Evolutionary conservation across 2,888 invertebrate species (phyloP).

Genomic region (Apeira syringaria): DNA sequence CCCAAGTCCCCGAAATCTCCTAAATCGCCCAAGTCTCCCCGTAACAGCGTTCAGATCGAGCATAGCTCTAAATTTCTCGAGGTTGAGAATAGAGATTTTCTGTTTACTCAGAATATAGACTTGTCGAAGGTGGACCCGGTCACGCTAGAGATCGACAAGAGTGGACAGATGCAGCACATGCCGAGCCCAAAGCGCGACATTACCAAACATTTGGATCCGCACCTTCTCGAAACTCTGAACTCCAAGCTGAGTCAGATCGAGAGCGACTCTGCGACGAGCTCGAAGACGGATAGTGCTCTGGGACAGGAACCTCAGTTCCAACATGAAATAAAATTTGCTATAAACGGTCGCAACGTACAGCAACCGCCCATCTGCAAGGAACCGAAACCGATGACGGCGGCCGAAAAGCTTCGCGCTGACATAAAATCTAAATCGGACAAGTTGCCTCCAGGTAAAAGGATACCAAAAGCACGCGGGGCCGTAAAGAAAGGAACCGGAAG

Average conservation of each 20-base stretch:
- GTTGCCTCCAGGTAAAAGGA: constrained; percentile 83
- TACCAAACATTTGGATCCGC: constrained; percentile 87
- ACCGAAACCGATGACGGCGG: constrained; percentile 69
- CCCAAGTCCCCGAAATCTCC: constrained; percentile 84
- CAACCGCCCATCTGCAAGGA: constrained; percentile 71
- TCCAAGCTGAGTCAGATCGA: constrained; percentile 90
- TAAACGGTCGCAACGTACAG: constrained; percentile 70
- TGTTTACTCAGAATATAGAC: constrained; percentile 90
- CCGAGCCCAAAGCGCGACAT: constrained; percentile 89
- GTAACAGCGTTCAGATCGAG: constrained; percentile 65
- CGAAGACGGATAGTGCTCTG: constrained; percentile 87
- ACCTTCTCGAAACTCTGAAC: constrained; percentile 86
- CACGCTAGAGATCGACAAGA: constrained; percentile 88
- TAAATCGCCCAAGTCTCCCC: constrained; percentile 82
- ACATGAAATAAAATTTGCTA: constrained; percentile 81
- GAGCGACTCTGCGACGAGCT: constrained; percentile 90
- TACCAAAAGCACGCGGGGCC: constrained; percentile 85
- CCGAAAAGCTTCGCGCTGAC: constrained; percentile 77
- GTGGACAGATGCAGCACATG: constrained; percentile 84
- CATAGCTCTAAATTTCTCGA: constrained; percentile 72
- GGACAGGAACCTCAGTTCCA: constrained; percentile 76
- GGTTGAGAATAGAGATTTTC: constrained; percentile 84
- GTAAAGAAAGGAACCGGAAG: constrained; percentile 81
- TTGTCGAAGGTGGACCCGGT: constrained; percentile 89
- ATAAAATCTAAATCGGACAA: constrained; percentile 85